These are phyloP conservation scores for Seira musarum DNA, from an alignment of 2,888 invertebrate species.

Conservation along the genomic window DNA sequence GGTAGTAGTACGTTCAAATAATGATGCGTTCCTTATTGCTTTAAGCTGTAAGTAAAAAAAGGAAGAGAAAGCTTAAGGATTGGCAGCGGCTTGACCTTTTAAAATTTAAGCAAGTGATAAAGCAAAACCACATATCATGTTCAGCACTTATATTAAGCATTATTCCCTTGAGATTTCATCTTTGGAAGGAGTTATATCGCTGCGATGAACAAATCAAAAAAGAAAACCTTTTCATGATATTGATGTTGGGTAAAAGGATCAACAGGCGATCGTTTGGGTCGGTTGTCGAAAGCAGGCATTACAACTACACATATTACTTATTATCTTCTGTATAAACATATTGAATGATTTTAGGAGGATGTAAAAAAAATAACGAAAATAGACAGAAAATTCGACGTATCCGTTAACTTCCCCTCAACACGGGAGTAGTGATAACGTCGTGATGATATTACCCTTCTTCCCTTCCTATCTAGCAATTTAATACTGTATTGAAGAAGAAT, in stretches of 20 bases:
- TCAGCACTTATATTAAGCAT: too few species aligned
- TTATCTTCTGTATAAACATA: not conserved
- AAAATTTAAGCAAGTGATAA: not conserved
- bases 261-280: not conserved
- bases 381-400: not conserved
- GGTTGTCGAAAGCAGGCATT: not conserved
- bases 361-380: not conserved
- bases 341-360: not conserved
- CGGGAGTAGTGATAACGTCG: not conserved
- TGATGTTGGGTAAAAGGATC: not conserved
- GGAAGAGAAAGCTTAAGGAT: not conserved
- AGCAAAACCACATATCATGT: too few species aligned
- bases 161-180: too few species aligned
- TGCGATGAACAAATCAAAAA: not conserved
- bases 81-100: not conserved
- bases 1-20: conserved; percentile 21
- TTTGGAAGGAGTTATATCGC: too few species aligned
- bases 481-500: not conserved
- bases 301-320: not conserved
- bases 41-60: conserved; percentile 51
- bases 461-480: not conserved
- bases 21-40: conserved; percentile 15
- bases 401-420: not conserved
- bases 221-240: not conserved
- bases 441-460: not conserved